Evolutionary conservation across 2,888 invertebrate genomes (phyloP).

Genomic region (Erebia epiphron): DNA sequence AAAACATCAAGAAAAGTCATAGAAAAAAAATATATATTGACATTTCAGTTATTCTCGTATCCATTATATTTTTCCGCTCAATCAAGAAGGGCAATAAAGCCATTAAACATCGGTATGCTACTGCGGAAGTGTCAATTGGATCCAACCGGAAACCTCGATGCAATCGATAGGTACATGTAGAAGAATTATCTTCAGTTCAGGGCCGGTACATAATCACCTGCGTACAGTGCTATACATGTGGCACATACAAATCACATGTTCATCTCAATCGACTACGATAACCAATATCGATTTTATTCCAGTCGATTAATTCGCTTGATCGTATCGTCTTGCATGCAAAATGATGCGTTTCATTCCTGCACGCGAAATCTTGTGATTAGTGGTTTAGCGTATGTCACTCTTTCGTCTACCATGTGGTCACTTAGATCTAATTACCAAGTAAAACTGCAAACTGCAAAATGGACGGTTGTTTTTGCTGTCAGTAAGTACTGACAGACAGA

Average conservation of each 20-base stretch:
- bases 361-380: background rate
- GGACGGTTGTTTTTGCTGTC: background rate
- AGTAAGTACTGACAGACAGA: too few species aligned
- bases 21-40: too few species aligned
- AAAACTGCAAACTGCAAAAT: background rate
- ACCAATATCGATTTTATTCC: background rate
- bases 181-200: background rate
- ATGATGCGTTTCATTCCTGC: slow-evolving; percentile 5
- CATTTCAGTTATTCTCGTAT: background rate
- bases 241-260: background rate
- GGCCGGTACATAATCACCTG: background rate
- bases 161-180: background rate
- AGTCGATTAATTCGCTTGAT: background rate
- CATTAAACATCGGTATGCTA: background rate
- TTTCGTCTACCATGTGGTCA: background rate
- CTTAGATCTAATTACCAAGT: background rate
- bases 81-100: background rate
- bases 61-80: background rate
- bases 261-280: background rate
- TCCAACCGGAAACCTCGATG: slow-evolving; percentile 3
- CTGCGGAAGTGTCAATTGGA: background rate
- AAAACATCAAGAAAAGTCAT: too few species aligned
- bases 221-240: background rate
- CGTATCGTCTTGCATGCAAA: background rate
- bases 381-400: background rate